Percentiles rank a stretch among this genome's conserved stretches.
Evolutionary conservation across 2,888 invertebrate species (phyloP).

Genomic region (Phlogophora meticulosa): DNA sequence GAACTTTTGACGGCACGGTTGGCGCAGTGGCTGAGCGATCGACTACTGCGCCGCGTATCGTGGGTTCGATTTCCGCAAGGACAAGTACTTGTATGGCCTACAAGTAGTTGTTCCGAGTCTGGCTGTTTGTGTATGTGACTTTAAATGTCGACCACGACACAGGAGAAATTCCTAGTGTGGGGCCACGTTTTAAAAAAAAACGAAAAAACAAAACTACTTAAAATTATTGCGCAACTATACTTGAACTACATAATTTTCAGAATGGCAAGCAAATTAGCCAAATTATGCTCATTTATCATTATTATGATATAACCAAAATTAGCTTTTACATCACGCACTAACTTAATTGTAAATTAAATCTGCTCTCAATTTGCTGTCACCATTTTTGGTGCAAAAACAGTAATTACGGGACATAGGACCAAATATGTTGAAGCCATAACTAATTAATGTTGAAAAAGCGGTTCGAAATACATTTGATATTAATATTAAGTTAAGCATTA

Average conservation of each 20-base stretch:
- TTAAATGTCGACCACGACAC: no score
- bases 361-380: conserved; percentile 30
- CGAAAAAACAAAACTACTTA: no score
- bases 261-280: conserved; percentile 9
- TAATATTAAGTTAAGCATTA: conserved; percentile 20
- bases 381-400: conserved; percentile 38
- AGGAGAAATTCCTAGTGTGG: no score
- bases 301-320: conserved; percentile 37
- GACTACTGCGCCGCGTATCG: no score
- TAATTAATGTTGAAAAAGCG: conserved; percentile 29
- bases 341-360: conserved; percentile 33
- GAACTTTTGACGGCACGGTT: no score
- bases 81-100: no score
- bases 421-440: conserved; percentile 35
- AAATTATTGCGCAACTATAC: conserved; percentile 24
- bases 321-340: conserved; percentile 3
- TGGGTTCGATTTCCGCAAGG: no score
- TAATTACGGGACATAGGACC: conserved; percentile 22
- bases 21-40: no score
- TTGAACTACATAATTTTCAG: conserved; percentile 19
- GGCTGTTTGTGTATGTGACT: no score
- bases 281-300: conserved; percentile 35
- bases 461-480: conserved; percentile 6
- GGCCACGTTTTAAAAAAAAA: no score
- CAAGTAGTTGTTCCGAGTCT: no score